Base-by-base conservation (phyloP, 2,797 vertebrate species). In the Microcaecilia unicolor region DNA sequence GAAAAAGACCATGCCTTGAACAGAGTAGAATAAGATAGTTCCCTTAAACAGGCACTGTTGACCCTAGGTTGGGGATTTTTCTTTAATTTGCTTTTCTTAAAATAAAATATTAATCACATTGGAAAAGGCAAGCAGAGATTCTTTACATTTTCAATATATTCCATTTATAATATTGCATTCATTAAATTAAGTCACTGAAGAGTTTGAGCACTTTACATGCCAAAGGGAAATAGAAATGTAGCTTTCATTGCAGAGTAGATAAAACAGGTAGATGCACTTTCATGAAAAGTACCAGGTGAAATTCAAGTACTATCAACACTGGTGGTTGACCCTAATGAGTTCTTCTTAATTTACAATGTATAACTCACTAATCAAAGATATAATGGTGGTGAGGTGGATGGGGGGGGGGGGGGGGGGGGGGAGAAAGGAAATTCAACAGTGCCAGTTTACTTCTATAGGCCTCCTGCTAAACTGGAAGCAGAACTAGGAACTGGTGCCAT, bases 61-160 rank as follows among this genome's bases (percentile, higher is more conserved):
- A 94, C 88, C 88, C 81, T 68, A 79, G 80, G 82, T 91, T 76
- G 74, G 47, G 45, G 61, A 81, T 87, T 73, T 80, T 84, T 70
- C 86, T 86, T 79, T 80, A 86, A 90, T 92, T 91, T 84, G 79
- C 87, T 90, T 91, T 91, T 87, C 85, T 88, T 76, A 61, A 87
- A 83, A 89, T 90, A 85, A 94, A 93, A 91, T 91, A 93, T 93
- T 91, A 89, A 91, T 85, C 74, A 76, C 68, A 77, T 78, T 81
- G 80, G 84, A 88, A 86, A 89, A 81, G 78, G 56, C 59, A 70
- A 64, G 76, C 54, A 66, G 75, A 72, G 69, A 70, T 74, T 70
- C 75, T 78, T 80, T 76, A 83, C 60, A 58, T 66, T 80, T 74
- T 67, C 76, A 79, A 52, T 72, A 79, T 76, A 81, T 77, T 81